Base-by-base conservation (phyloP, 1,140 invertebrate genomes). In the Brachionus paranguensis region DNA sequence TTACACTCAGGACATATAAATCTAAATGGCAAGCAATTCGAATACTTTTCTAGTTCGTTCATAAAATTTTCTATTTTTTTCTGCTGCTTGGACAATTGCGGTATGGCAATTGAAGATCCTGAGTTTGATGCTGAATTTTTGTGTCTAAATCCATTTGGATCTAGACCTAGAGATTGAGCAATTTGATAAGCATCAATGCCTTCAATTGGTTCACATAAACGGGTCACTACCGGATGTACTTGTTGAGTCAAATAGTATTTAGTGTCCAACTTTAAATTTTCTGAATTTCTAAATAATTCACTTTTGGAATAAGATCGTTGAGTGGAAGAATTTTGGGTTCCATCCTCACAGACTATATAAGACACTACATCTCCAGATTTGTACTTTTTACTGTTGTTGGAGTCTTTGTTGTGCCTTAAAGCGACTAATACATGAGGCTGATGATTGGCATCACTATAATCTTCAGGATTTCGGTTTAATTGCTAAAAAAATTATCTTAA, bases 201-300 rank as follows among this genome's bases (percentile, higher is more conserved):
- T 86, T 97, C 95, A 43, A 99, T 95, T 14, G 96, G 96, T 85
- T 98, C 95, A 87, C 95, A 96, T 85, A 99, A 93, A 84, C 97
- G 91, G 14, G 94, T 93, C 78, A 99, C 92, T 0, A 99, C 96
- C 0, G 97, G 97, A 88, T 97, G 95, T 37, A 99, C 92, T 86
- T 91, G 91, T 20, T 91, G 88, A 14, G 89, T 86, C 74, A 91
- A 86, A 85, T 91, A 91, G 86, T 91, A 91, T 50, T 88, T 88
- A 2, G 84, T 86, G 84, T 90, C 89, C 12, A 85, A 72, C 60
- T 45, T 90, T 17, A 85, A 60, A 29, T 24, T 55, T 12, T 43
- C 74, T 11, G 37, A 78, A 74, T 27, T 45, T n/a, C 45, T 68
- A 53, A 68, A 53, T 6, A 85, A 27, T 76, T 81, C 60, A 37